Percentiles rank a stretch among this genome's conserved stretches.
Conservation (phyloP, 2,113 vertebrate species). For the Arvicanthis niloticus region DNA sequence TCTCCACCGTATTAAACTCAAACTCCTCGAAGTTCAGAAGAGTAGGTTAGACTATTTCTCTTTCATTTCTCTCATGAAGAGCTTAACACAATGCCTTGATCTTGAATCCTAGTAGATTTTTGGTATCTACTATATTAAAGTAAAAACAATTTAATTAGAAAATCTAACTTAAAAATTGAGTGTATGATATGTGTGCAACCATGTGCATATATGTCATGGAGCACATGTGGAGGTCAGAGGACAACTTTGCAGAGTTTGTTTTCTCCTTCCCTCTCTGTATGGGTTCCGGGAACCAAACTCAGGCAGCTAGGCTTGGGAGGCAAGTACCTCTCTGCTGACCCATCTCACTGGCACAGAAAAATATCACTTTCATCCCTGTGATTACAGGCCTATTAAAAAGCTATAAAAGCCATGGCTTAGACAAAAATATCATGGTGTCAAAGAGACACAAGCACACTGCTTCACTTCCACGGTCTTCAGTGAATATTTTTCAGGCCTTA, state of each 20-base stretch:
- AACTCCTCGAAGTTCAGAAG: neutral
- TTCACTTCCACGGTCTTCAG: neutral
- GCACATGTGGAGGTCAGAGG: neutral
- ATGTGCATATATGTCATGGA: too few relatives aligned
- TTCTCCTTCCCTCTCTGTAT: neutral
- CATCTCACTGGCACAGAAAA: neutral
- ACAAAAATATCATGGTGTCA: conserved; percentile 4
- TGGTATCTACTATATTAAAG: neutral
- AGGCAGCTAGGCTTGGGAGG: too few relatives aligned
- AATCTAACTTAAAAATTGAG: neutral
- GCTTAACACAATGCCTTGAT: neutral
- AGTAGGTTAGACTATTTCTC: neutral
- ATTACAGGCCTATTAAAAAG: neutral
- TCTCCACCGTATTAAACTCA: neutral
- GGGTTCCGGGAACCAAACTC: neutral
- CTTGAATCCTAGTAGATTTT: neutral
- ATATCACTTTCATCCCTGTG: neutral
- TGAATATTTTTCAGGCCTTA: neutral
- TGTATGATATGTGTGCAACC: neutral
- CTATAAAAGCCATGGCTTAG: conserved; percentile 4
- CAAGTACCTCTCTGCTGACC: neutral
- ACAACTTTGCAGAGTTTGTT: neutral
- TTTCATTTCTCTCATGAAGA: neutral
- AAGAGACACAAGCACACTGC: neutral
- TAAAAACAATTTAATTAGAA: conserved; percentile 45